These are phyloP conservation scores for Pterocles burchelli DNA, from an alignment of 2,113 vertebrate genomes.

Conservation along the genomic window DNA sequence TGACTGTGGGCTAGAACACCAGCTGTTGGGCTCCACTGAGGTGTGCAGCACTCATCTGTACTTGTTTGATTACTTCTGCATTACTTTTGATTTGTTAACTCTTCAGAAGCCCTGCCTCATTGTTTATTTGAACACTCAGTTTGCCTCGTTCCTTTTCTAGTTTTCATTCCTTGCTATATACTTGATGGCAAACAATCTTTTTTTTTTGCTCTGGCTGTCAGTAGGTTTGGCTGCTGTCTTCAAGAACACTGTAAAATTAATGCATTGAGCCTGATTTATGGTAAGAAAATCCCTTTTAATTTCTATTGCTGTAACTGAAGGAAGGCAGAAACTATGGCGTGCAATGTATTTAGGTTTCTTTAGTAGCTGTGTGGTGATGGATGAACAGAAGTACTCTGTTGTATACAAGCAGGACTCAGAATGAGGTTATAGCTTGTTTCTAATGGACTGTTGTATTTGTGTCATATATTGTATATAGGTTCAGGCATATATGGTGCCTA, in stretches of 20 bases:
- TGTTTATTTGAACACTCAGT: background rate
- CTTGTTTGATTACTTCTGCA: slow-evolving; percentile 58
- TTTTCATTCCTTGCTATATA: background rate
- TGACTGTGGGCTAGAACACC: slow-evolving; percentile 40
- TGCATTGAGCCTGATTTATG: background rate
- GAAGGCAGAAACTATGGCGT: background rate
- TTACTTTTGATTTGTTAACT: slow-evolving; percentile 32
- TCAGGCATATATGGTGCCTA: background rate
- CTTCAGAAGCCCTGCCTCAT: background rate
- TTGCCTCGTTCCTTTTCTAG: background rate
- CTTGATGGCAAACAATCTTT: background rate
- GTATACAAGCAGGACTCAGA: background rate
- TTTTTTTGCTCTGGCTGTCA: background rate
- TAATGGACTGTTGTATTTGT: background rate
- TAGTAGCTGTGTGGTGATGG: background rate
- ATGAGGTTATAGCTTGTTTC: background rate
- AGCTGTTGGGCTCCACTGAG: slow-evolving; percentile 54
- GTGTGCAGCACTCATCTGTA: slow-evolving; percentile 55
- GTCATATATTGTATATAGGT: background rate
- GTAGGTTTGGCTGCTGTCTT: background rate
- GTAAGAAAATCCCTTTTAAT: background rate
- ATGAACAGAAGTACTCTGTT: background rate
- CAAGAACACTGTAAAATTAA: background rate
- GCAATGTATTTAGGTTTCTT: background rate
- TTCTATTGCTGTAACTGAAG: background rate